These are phyloP conservation scores for Oedothorax gibbosus DNA, from an alignment of 1,140 invertebrate species.

Conservation along the genomic window DNA sequence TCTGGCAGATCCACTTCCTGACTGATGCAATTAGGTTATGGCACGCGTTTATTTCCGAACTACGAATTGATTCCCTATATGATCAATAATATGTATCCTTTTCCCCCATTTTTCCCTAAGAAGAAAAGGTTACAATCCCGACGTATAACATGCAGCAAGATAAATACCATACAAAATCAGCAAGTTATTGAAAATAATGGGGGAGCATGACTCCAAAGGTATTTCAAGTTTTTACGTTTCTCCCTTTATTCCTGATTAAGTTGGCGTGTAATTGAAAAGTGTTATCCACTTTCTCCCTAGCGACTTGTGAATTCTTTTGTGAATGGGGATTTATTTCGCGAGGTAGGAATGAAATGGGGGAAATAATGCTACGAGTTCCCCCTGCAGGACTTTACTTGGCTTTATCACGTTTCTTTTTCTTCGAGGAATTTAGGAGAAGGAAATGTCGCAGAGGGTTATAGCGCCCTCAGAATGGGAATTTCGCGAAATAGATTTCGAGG, in stretches of 20 bases:
- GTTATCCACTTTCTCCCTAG: background rate
- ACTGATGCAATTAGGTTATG: conserved; percentile 8
- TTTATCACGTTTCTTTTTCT: background rate
- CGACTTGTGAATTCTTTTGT: background rate
- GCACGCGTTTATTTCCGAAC: background rate
- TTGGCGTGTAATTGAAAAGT: background rate
- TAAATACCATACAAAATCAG: background rate
- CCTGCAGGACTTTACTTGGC: background rate
- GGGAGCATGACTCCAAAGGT: background rate
- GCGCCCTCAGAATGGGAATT: too few species aligned
- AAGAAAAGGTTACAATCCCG: background rate
- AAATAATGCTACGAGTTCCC: background rate
- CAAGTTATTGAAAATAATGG: conserved; percentile 2
- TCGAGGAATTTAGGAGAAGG: background rate
- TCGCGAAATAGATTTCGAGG: too few species aligned
- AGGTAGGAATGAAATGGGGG: background rate
- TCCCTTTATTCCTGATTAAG: conserved; percentile 24
- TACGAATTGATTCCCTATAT: background rate
- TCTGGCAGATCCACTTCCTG: background rate
- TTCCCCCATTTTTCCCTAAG: background rate
- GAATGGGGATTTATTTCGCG: background rate
- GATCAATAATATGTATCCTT: conserved; percentile 1
- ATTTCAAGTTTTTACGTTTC: background rate
- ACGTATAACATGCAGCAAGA: conserved; percentile 3
- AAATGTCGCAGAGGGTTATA: too few species aligned